Percentiles rank a stretch among this genome's conserved stretches.
phyloP scores from a whole-genome alignment of 2,888 invertebrate species.

The Arctia plantaginis region DNA sequence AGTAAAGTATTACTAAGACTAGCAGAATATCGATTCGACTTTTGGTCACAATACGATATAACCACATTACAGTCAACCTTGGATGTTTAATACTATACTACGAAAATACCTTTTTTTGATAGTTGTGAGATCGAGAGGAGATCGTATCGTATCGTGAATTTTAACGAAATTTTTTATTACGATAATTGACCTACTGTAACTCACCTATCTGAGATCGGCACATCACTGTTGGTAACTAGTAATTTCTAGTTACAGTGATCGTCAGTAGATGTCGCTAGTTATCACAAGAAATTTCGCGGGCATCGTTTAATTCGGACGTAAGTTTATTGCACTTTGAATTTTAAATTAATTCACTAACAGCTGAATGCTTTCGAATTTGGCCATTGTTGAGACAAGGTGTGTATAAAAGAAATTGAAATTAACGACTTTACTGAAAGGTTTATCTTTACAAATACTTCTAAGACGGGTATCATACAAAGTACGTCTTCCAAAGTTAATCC shows the following conservation, averaged over 20 bases:
- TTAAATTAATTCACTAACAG: slow-evolving; percentile 55
- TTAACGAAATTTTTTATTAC: neutral
- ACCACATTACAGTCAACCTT: too few relatives aligned
- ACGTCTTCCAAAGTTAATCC: neutral
- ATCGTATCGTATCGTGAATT: neutral
- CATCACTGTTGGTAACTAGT: slow-evolving; percentile 32
- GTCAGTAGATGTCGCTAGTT: slow-evolving; percentile 33
- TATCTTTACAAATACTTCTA: neutral
- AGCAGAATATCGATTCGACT: neutral
- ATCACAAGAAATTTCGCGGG: slow-evolving; percentile 24
- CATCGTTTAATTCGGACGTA: slow-evolving; percentile 46
- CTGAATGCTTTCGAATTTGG: slow-evolving; percentile 47
- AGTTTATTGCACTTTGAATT: slow-evolving; percentile 49
- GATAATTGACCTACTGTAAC: neutral
- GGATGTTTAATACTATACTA: too few relatives aligned
- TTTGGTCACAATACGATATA: neutral
- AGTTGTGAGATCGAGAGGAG: neutral
- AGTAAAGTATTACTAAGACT: neutral
- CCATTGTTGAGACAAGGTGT: slow-evolving; percentile 51
- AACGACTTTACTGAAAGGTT: slow-evolving; percentile 25
- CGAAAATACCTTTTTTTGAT: too few relatives aligned
- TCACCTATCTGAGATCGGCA: slow-evolving; percentile 17
- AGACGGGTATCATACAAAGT: neutral
- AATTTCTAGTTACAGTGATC: slow-evolving; percentile 28
- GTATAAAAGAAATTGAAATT: slow-evolving; percentile 28